Evolutionary conservation across 2,888 invertebrate species (phyloP), one percentile per base, ranked within the genome.

Genomic region (Dascillus cervinus): DNA sequence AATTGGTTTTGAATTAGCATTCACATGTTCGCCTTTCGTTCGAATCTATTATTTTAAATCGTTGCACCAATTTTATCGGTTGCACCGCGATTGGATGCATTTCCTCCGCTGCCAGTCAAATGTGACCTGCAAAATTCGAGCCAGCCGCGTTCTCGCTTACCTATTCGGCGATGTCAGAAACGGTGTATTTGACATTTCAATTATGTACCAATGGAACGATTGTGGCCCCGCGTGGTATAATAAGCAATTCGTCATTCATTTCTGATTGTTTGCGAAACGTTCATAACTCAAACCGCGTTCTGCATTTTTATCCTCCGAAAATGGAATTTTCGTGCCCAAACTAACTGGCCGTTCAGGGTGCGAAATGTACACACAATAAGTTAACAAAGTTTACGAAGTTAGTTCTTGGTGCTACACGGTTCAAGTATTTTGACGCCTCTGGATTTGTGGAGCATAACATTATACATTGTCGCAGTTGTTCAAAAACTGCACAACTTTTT

Each of bases 341-440:
- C n/a, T n/a, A n/a, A n/a, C n/a, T n/a, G n/a, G n/a, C n/a, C n/a
- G n/a, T 26, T 32, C 27, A 24, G 32, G 32, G 17, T 27, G 36
- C 26, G 31, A 32, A 36, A 36, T 25, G 37, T 37, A 37, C 37
- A 37, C 37, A 31, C 32, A 37, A 32, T 37, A 32, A 37, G 32
- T 37, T 37, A 32, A 14, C 19, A 37, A 37, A 37, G 25, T 37
- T 37, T 26, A 14, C 26, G 25, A 37, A 37, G 29, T 37, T 32
- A 32, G 37, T 37, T 37, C 31, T 22, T 25, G 32, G 23, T 17
- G 21, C 17, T 28, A 29, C n/a, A n/a, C 37, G 37, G 28, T 32
- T 29, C 29, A 32, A 29, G 27, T 29, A 32, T 28, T 37, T 37
- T 32, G 32, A 32, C 29, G 32, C 31, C 15, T 21, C 20, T 14